phyloP scores from a whole-genome alignment of 1,140 invertebrate species.

The Tetragonula clypearis region DNA sequence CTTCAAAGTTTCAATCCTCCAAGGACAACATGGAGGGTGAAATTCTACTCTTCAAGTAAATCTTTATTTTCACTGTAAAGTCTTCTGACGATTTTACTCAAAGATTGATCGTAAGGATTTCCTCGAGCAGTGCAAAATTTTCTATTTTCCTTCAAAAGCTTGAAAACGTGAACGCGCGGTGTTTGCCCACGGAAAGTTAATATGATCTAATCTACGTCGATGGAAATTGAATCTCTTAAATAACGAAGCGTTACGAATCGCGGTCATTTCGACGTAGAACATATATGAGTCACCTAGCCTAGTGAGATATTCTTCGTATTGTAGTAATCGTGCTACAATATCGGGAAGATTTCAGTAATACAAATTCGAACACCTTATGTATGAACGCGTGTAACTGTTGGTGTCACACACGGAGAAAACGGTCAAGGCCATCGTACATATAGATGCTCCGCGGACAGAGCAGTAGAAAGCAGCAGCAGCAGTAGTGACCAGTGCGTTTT shows the following conservation, averaged over 20 bases:
- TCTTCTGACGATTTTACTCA: too few species aligned
- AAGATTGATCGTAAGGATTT: too few species aligned
- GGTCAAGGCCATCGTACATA: slow-evolving; percentile 66
- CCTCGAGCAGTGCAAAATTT: too few species aligned
- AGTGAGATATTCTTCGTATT: neutral
- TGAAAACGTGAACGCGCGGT: too few species aligned
- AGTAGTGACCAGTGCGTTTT: slow-evolving; percentile 31
- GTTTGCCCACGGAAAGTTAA: neutral
- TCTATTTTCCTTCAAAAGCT: too few species aligned
- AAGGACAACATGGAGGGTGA: too few species aligned
- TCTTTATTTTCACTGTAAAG: too few species aligned
- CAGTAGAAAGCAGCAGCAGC: slow-evolving; percentile 46
- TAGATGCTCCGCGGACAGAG: slow-evolving; percentile 27
- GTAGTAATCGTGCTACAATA: neutral
- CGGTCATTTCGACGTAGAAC: neutral
- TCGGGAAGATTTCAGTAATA: neutral
- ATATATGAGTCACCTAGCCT: neutral
- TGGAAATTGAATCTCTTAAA: neutral
- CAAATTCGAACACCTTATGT: neutral
- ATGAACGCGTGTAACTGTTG: slow-evolving; percentile 28
- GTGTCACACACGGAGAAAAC: slow-evolving; percentile 58
- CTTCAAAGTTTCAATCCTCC: too few species aligned
- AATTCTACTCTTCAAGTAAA: too few species aligned
- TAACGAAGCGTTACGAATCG: neutral
- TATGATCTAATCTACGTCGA: neutral